Percentiles rank a stretch among this genome's conserved stretches.
phyloP scores from a whole-genome alignment of 2,888 invertebrate genomes.

The Oligia fasciuncula region DNA sequence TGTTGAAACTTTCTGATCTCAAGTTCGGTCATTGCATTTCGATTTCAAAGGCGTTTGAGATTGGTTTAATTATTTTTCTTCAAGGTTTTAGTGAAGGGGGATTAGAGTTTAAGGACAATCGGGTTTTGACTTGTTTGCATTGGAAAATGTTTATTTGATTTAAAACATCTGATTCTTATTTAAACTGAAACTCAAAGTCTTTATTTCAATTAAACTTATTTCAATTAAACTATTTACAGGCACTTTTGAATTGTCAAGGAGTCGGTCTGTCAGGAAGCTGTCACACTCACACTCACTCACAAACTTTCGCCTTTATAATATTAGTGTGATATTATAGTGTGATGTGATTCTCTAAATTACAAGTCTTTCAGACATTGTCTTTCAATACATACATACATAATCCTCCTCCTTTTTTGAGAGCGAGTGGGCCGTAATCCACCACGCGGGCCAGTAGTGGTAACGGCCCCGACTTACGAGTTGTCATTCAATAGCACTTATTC shows the following conservation, averaged over 20 bases:
- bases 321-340: too few relatives aligned
- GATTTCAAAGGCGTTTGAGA: conserved; percentile 44
- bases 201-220: background rate
- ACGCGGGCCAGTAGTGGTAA: background rate
- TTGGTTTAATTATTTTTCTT: conserved; percentile 54
- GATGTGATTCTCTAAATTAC: too few relatives aligned
- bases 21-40: conserved; percentile 46
- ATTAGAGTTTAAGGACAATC: background rate
- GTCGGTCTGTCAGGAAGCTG: too few relatives aligned
- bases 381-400: too few relatives aligned
- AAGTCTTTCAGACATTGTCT: too few relatives aligned
- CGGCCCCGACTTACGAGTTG: background rate
- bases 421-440: too few relatives aligned
- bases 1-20: conserved; percentile 45
- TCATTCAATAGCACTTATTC: background rate
- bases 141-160: background rate
- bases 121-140: background rate
- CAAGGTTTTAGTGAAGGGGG: conserved; percentile 8
- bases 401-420: too few relatives aligned
- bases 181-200: background rate
- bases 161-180: background rate
- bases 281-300: too few relatives aligned
- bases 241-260: background rate
- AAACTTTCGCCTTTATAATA: too few relatives aligned
- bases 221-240: background rate